Evolutionary conservation across 1,140 invertebrate species (phyloP), one percentile per base, ranked within the genome.

Genomic region (Rhynchophorus ferrugineus): DNA sequence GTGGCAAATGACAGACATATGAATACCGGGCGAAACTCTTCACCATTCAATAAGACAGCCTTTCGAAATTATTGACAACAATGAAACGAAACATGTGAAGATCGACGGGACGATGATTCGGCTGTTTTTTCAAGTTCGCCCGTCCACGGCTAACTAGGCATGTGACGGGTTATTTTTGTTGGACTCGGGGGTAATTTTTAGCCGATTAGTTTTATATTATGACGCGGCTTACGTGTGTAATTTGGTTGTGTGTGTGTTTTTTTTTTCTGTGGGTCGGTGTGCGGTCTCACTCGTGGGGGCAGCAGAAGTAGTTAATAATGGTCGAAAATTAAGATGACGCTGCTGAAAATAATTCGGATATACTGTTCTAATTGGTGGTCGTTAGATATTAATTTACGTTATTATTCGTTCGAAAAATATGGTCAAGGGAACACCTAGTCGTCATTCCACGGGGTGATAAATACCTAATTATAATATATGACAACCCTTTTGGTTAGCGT

Each of bases 31-130:
- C 19, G 17, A 47, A n/a, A 34, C 38, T 37, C 44, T 47, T 47
- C 44, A 46, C 18, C 37, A 35, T 22, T 34, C 41, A 41, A 42
- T 41, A 36, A 43, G 37, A 22, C 37, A 43, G 51, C 20, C 44
- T 35, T 54, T 54, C 24, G 51, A 47, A 54, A 54, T 54, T 54
- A 54, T 54, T 47, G 51, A 54, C 51, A 54, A 47, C 51, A 54
- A 54, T 54, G 51, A 42, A 54, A 46, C 51, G 51, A 47, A 47
- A 54, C 51, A 54, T 41, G 51, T 47, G 51, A 54, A 54, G 51
- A 54, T 52, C 50, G 43, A 18, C 20, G 47, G 43, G 34, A 46
- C 14, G 51, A 54, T 54, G 51, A 54, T 54, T 54, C 44, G 44
- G 43, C 51, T 47, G 51, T 54, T 47, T 52, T 54, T 54, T 29